Evolutionary conservation across 2,113 vertebrate species (phyloP).

Genomic region (Nanger granti): DNA sequence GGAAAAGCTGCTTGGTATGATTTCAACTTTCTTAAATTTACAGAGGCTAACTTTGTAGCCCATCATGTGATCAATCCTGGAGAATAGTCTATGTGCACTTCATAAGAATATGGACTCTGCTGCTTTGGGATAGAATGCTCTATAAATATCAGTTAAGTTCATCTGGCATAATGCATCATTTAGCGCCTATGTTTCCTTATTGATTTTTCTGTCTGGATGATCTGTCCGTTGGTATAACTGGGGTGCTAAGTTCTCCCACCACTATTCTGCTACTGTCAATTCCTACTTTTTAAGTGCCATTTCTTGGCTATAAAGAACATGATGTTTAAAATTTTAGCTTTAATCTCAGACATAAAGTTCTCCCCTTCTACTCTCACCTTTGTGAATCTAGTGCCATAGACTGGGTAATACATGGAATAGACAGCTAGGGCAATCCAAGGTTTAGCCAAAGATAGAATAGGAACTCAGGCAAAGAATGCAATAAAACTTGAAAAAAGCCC

Average conservation of each 20-base stretch:
- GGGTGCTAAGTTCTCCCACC: neutral
- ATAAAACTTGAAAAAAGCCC: neutral
- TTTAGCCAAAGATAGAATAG: neutral
- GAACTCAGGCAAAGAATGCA: neutral
- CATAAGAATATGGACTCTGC: neutral
- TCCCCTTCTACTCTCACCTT: neutral
- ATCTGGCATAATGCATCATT: neutral
- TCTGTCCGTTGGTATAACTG: neutral
- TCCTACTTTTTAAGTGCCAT: neutral
- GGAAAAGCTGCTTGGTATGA: neutral
- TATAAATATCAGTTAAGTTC: neutral
- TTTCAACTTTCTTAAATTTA: neutral
- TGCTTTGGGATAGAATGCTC: neutral
- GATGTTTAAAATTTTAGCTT: neutral
- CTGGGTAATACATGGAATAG: neutral
- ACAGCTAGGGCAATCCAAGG: neutral
- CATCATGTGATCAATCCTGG: neutral
- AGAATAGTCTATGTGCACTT: neutral
- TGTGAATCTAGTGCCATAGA: neutral
- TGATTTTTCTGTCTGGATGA: neutral
- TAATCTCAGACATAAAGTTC: neutral
- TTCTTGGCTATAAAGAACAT: neutral
- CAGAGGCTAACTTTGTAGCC: neutral
- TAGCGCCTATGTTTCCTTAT: neutral
- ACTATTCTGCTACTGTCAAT: neutral